These are phyloP conservation scores for Netelia fuscicornis DNA, from an alignment of 2,888 invertebrate species.

Conservation along the genomic window DNA sequence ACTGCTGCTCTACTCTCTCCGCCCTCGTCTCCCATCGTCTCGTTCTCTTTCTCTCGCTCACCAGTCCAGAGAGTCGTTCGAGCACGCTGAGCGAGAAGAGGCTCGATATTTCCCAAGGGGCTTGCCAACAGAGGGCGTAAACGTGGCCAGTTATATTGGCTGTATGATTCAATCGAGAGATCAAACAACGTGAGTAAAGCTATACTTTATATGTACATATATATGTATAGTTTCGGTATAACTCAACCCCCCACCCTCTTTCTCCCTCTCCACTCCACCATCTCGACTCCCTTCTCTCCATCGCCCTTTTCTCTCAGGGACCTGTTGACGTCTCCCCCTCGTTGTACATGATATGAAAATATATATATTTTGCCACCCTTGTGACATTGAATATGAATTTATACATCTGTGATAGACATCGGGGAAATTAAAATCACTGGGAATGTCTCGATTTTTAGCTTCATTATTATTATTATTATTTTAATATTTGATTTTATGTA, in stretches of 20 bases:
- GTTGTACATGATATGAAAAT: neutral
- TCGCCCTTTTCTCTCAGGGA: slow-evolving; percentile 38
- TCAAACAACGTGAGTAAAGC: slow-evolving; percentile 72
- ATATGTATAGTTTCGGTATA: neutral
- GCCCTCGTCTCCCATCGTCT: neutral
- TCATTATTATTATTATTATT: neutral
- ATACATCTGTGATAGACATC: neutral
- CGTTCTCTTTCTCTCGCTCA: slow-evolving; percentile 34
- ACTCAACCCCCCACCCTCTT: no score
- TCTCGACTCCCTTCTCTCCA: neutral
- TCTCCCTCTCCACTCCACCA: neutral
- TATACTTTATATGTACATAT: neutral
- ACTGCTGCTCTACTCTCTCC: slow-evolving; percentile 56
- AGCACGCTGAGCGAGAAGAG: slow-evolving; percentile 66
- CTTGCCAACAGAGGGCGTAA: slow-evolving; percentile 71
- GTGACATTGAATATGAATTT: neutral
- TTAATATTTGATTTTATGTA: neutral
- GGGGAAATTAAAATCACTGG: neutral
- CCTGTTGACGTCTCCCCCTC: slow-evolving; percentile 59
- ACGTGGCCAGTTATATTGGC: slow-evolving; percentile 79
- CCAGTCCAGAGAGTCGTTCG: slow-evolving; percentile 55
- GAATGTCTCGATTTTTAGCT: neutral
- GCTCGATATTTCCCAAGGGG: slow-evolving; percentile 77
- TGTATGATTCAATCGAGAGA: slow-evolving; percentile 78
- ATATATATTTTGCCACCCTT: neutral